A percentile compares a stretch with the other conserved stretches of the same genome.
These are phyloP conservation scores for Uloborus plumipes DNA, from an alignment of 2,888 invertebrate genomes.

Conservation along the genomic window DNA sequence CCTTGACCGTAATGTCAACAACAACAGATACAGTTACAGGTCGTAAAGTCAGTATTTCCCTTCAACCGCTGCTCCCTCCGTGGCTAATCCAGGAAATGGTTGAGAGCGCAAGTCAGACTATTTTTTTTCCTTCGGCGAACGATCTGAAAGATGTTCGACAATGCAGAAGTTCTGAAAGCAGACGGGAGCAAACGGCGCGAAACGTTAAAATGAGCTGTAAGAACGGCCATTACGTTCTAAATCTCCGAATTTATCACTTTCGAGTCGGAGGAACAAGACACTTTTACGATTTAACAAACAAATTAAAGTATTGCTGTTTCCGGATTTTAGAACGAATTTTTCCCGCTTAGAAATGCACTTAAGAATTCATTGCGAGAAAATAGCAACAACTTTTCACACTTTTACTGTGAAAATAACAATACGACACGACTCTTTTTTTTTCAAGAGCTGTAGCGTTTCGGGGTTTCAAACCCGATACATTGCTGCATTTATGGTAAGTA, in stretches of 20 bases:
- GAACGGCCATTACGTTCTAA: constrained; percentile 17
- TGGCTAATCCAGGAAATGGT: constrained; percentile 26
- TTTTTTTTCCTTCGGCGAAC: neutral
- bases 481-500: no score
- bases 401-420: neutral
- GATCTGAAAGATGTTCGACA: neutral
- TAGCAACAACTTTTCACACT: neutral
- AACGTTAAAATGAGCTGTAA: constrained; percentile 23
- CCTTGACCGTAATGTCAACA: constrained; percentile 51
- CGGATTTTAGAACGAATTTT: constrained; percentile 34
- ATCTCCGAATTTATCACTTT: constrained; percentile 25
- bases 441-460: neutral
- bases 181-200: constrained; percentile 5
- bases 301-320: constrained; percentile 31
- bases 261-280: neutral
- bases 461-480: neutral
- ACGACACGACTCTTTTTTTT: no score
- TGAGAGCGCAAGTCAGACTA: constrained; percentile 11
- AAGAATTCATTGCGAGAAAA: neutral
- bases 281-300: constrained; percentile 48
- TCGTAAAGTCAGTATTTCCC: constrained; percentile 33
- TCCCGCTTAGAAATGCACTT: constrained; percentile 14
- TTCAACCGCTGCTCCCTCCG: neutral
- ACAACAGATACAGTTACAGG: constrained; percentile 31
- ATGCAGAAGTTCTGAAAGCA: constrained; percentile 2